Evolutionary conservation across 2,797 vertebrate species (phyloP), one percentile per base, ranked within the genome.

Genomic region (Micrastur ruficollis): DNA sequence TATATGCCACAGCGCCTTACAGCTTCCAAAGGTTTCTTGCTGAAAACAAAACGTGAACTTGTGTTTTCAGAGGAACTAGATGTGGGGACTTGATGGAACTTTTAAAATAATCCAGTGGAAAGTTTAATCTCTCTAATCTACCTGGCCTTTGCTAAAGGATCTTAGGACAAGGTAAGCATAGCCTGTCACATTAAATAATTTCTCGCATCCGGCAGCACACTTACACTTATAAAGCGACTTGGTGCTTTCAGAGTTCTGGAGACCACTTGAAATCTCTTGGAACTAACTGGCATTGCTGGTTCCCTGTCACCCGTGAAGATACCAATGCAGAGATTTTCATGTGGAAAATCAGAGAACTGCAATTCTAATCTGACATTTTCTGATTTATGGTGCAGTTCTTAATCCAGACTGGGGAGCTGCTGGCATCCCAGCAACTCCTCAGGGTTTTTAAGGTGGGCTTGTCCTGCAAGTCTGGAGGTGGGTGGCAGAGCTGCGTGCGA

Each of bases 401-500:
- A 31, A 25, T 14, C 72, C 66, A 29, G 36, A 65, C 14, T 18
- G 32, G n/a, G 36, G 32, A 93, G 49, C 59, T 79, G 70, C 34
- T 81, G 66, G 29, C 59, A 66, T 42, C 36, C 68, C 65, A 74
- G 58, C 19, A 52, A 44, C 46, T 67, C 19, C 21, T 0, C 0
- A 17, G 16, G 29, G 11, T 13, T 76, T 89, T 61, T 56, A 31
- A 36, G 19, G 23, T 50, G 66, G 29, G 25, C 8, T 84, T 34
- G 27, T 83, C 25, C 73, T 62, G 34, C 2, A 2, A 70, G 47
- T 23, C 32, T 3, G 7, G 74, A 80, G 59, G 44, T 49, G 71
- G 63, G 36, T 52, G 4, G 3, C 0, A 0, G 25, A 61, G 61
- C 46, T 5, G 0, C 0, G 1, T 23, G 34, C 8, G 29, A 78